Conservation (phyloP, 2,113 vertebrate genomes). For the Aphelocoma coerulescens region DNA sequence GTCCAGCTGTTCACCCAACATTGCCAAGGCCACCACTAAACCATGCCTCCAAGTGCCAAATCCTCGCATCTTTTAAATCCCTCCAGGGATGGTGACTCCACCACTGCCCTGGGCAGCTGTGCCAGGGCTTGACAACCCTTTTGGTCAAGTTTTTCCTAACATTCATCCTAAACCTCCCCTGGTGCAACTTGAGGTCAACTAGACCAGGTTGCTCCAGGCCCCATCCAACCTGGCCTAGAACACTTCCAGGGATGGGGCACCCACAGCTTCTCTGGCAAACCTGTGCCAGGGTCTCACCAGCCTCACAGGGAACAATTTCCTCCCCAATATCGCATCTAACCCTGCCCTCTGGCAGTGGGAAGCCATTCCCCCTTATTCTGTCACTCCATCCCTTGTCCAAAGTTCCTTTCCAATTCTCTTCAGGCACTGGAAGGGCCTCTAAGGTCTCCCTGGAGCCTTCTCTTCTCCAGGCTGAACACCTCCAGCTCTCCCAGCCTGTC, state of each 20-base stretch:
- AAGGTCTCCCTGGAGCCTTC: not conserved
- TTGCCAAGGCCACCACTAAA: not conserved
- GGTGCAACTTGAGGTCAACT: not conserved
- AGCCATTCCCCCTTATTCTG: not conserved
- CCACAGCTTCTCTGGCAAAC: not conserved
- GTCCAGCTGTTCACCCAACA: not conserved
- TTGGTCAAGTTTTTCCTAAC: not conserved
- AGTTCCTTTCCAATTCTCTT: not conserved
- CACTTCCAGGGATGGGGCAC: not conserved
- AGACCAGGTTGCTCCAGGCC: not conserved
- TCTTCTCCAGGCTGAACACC: not conserved
- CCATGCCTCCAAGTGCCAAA: not conserved
- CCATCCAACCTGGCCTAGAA: not conserved
- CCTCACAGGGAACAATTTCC: not conserved
- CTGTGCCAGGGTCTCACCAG: not conserved
- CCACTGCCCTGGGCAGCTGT: not conserved
- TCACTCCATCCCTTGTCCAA: not conserved
- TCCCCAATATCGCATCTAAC: not conserved
- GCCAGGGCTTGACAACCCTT: not conserved
- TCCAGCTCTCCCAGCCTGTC: not conserved
- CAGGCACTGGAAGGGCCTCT: too few species aligned
- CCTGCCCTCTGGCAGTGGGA: not conserved
- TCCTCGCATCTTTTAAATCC: not conserved
- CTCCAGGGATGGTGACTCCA: not conserved
- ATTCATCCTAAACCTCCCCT: not conserved